Percentiles rank a stretch among this genome's conserved stretches.
These are phyloP conservation scores for Centropristis striata DNA, from an alignment of 2,113 vertebrate species.

Conservation along the genomic window DNA sequence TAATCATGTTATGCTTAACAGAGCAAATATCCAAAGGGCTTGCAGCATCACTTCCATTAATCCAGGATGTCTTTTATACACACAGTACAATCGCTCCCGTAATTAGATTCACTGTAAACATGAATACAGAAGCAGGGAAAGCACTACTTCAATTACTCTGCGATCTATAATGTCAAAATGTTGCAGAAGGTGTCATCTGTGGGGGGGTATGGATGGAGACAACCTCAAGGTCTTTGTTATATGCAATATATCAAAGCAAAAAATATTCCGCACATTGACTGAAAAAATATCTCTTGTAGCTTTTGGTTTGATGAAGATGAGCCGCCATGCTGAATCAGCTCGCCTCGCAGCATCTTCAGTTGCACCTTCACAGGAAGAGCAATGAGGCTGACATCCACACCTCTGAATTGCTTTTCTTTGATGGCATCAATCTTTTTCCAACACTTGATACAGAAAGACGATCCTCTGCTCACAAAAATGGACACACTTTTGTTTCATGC, in stretches of 20 bases:
- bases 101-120: conserved; percentile 70
- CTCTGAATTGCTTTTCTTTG: conserved; percentile 36
- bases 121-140: conserved; percentile 33
- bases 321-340: conserved; percentile 57
- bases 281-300: conserved; percentile 22
- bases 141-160: background rate
- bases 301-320: conserved; percentile 47
- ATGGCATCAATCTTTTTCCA: conserved; percentile 20
- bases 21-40: conserved; percentile 77
- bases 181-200: background rate
- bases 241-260: conserved; percentile 6
- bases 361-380: conserved; percentile 48
- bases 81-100: conserved; percentile 23
- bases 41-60: conserved; percentile 59
- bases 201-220: background rate
- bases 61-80: conserved; percentile 52
- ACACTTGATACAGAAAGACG: conserved; percentile 22
- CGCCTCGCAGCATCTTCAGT: conserved; percentile 29
- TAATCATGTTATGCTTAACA: conserved; percentile 72
- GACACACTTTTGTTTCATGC: background rate
- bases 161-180: conserved; percentile 5
- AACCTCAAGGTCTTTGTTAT: conserved; percentile 1
- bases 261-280: conserved; percentile 3
- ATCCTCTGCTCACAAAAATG: conserved; percentile 11
- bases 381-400: conserved; percentile 54